These are phyloP conservation scores for Furcula furcula DNA, from an alignment of 2,888 invertebrate species.

Conservation along the genomic window DNA sequence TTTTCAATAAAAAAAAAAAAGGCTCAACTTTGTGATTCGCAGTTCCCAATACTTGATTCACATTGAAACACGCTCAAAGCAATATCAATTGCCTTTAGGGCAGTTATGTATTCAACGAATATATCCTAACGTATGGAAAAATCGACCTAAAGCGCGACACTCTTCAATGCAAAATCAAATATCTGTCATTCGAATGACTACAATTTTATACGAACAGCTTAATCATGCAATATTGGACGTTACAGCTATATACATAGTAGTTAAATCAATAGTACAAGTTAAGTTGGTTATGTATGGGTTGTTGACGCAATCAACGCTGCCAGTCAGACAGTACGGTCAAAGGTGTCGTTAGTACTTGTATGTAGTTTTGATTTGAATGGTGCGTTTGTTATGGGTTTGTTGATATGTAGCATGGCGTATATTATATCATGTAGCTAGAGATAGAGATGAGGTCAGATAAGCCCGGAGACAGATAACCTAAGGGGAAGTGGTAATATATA, in stretches of 20 bases:
- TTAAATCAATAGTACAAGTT: conserved; percentile 5
- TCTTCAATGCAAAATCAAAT: conserved; percentile 11
- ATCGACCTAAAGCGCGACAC: not conserved
- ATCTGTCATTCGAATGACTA: not conserved
- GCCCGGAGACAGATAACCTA: no score
- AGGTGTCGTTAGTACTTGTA: conserved; percentile 25
- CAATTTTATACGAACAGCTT: conserved; percentile 2
- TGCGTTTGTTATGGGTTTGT: no score
- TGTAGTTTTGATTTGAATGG: no score
- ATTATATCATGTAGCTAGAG: no score
- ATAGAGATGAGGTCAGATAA: no score
- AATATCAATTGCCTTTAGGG: conserved; percentile 58
- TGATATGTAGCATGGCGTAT: no score
- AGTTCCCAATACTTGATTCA: conserved; percentile 44
- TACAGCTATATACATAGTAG: conserved; percentile 6
- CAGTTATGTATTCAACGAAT: conserved; percentile 39
- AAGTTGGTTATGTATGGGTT: conserved; percentile 15
- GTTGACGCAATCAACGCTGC: conserved; percentile 39
- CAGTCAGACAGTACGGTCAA: conserved; percentile 33
- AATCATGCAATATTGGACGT: conserved; percentile 5
- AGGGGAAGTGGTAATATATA: no score
- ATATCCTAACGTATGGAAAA: conserved; percentile 17
- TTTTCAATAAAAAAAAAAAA: conserved; percentile 40
- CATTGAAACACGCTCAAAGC: conserved; percentile 53
- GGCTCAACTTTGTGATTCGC: conserved; percentile 43